These are phyloP conservation scores for Nestor notabilis DNA, from an alignment of 2,113 vertebrate genomes.

Conservation along the genomic window DNA sequence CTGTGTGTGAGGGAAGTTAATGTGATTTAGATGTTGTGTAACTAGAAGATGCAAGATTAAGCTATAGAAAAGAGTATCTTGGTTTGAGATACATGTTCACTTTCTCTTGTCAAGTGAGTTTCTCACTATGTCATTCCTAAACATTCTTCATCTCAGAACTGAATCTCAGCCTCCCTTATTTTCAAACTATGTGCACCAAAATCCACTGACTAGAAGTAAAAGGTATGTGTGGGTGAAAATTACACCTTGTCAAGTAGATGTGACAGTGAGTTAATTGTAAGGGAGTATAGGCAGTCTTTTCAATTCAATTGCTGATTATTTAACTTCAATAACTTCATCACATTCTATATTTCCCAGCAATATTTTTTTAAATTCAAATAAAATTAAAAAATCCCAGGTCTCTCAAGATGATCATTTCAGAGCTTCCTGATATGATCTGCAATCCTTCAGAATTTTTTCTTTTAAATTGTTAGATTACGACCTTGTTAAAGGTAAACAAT, in stretches of 20 bases:
- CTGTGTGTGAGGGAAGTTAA: neutral
- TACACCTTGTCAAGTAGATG: neutral
- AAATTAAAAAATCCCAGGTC: neutral
- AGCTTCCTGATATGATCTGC: neutral
- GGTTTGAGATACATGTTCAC: neutral
- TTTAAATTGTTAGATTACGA: neutral
- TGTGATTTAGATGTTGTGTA: neutral
- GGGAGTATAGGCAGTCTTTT: neutral
- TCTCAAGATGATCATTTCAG: neutral
- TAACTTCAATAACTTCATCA: neutral
- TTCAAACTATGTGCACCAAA: neutral
- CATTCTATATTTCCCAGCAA: neutral
- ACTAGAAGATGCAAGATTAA: neutral
- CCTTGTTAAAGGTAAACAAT: neutral
- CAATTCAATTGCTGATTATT: constrained; percentile 9
- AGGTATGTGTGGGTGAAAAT: neutral
- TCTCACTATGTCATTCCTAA: neutral
- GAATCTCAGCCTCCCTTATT: neutral
- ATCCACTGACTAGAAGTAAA: neutral
- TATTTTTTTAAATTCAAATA: neutral
- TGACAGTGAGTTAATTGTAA: neutral
- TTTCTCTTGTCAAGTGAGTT: neutral
- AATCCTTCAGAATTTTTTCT: neutral
- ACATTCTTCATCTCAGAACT: neutral
- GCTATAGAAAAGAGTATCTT: neutral